These are phyloP conservation scores for Cisticola juncidis DNA, from an alignment of 2,113 vertebrate species.

Conservation along the genomic window DNA sequence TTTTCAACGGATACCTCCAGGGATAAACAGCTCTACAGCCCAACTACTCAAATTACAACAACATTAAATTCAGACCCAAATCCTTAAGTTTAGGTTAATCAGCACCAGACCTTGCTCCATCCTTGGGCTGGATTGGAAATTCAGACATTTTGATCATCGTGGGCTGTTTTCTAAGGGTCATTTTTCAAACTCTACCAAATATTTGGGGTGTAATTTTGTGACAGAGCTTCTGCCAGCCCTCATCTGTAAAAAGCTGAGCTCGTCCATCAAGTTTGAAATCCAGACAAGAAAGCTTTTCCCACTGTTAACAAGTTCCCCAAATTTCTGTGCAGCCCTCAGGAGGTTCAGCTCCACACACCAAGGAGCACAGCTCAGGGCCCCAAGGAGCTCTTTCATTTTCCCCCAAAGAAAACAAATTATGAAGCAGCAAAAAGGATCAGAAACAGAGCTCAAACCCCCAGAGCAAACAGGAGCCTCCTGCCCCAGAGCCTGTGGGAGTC, in stretches of 20 bases:
- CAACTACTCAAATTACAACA: neutral
- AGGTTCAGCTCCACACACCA: neutral
- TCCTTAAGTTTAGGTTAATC: constrained; percentile 35
- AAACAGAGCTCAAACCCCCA: neutral
- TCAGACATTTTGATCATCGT: neutral
- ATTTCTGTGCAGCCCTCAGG: neutral
- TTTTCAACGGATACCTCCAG: constrained; percentile 38
- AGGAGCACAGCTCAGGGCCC: neutral
- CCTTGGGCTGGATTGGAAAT: neutral
- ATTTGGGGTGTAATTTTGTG: neutral
- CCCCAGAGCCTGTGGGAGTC: too few species aligned
- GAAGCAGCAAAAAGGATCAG: neutral
- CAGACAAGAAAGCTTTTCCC: neutral
- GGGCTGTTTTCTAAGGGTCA: neutral
- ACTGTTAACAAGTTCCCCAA: neutral
- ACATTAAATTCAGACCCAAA: neutral
- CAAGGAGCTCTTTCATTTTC: neutral
- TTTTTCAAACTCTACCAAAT: neutral
- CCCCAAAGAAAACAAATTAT: neutral
- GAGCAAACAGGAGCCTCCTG: neutral
- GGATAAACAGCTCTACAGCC: constrained; percentile 25
- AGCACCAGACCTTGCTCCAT: constrained; percentile 5
- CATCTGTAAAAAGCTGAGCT: neutral
- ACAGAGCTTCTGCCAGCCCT: constrained; percentile 9
- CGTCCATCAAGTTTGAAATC: neutral